Percentiles rank a stretch among this genome's conserved stretches.
Conservation (phyloP, 2,797 vertebrate species). For the Lycodopsis pacificus region DNA sequence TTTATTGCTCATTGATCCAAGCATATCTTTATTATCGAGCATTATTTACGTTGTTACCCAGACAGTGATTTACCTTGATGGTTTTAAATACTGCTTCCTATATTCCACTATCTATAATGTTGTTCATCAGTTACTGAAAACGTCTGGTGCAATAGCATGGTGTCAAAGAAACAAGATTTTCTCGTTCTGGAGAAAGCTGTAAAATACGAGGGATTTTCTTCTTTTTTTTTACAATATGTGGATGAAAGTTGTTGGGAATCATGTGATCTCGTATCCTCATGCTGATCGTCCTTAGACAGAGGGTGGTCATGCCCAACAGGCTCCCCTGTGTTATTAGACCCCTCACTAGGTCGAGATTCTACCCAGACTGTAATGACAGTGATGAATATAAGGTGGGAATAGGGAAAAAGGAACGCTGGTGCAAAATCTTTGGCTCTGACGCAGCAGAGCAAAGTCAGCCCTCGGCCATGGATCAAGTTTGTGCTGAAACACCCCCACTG, state of each 20-base stretch:
- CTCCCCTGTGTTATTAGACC: conserved; percentile 31
- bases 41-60: background rate
- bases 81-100: background rate
- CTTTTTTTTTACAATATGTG: background rate
- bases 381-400: conserved; percentile 60
- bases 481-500: conserved; percentile 55
- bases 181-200: conserved; percentile 11
- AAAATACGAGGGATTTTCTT: background rate
- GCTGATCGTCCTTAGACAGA: conserved; percentile 29
- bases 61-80: background rate
- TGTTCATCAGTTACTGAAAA: background rate
- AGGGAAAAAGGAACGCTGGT: conserved; percentile 35
- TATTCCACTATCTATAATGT: background rate
- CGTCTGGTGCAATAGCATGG: background rate
- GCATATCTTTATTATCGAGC: conserved; percentile 6
- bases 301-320: conserved; percentile 24
- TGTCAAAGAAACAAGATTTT: background rate
- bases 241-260: conserved; percentile 27
- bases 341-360: conserved; percentile 31
- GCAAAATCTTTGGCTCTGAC: conserved; percentile 48
- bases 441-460: conserved; percentile 51
- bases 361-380: conserved; percentile 55
- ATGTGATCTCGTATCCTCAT: conserved; percentile 15
- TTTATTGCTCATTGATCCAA: conserved; percentile 11
- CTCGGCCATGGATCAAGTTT: conserved; percentile 62